Conservation (phyloP, 2,888 invertebrate species). For the Congeria kusceri region DNA sequence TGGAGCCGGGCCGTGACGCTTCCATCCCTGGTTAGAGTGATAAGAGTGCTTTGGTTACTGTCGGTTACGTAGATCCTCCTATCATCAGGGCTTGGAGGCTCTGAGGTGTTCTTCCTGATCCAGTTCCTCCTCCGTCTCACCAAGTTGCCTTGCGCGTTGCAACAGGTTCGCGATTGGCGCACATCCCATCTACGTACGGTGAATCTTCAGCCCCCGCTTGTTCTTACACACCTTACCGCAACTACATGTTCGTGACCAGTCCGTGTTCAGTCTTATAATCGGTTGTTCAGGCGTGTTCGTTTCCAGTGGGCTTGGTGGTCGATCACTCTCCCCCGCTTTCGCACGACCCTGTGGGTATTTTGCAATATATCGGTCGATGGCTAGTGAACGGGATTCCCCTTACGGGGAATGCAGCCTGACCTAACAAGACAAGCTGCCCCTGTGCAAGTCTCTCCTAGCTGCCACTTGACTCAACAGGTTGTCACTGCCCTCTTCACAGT, state of each 20-base stretch:
- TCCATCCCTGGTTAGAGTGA: no score
- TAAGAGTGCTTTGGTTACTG: no score
- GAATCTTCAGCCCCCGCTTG: slow-evolving; percentile 18
- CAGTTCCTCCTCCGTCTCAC: slow-evolving; percentile 33
- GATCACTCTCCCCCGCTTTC: slow-evolving; percentile 19
- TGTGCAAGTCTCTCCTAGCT: no score
- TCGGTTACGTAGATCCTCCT: no score
- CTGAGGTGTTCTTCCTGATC: slow-evolving; percentile 15
- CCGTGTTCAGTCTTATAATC: slow-evolving; percentile 18
- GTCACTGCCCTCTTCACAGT: no score
- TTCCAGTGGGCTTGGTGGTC: slow-evolving; percentile 19
- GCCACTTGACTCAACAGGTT: no score
- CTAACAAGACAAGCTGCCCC: no score
- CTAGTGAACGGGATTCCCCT: no score
- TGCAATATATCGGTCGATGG: no score
- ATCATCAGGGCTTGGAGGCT: slow-evolving; percentile 12
- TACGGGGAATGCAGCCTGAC: no score
- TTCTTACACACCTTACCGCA: slow-evolving; percentile 30
- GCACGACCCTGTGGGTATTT: slow-evolving; percentile 16
- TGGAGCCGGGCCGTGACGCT: no score
- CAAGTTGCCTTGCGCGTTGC: slow-evolving; percentile 29
- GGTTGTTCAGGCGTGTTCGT: slow-evolving; percentile 19
- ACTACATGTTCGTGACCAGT: slow-evolving; percentile 30
- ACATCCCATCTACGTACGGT: slow-evolving; percentile 29
- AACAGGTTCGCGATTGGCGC: slow-evolving; percentile 18